These are phyloP conservation scores for Ricordea florida DNA, from an alignment of 92 coral and sea anemone species.

Conservation along the genomic window DNA sequence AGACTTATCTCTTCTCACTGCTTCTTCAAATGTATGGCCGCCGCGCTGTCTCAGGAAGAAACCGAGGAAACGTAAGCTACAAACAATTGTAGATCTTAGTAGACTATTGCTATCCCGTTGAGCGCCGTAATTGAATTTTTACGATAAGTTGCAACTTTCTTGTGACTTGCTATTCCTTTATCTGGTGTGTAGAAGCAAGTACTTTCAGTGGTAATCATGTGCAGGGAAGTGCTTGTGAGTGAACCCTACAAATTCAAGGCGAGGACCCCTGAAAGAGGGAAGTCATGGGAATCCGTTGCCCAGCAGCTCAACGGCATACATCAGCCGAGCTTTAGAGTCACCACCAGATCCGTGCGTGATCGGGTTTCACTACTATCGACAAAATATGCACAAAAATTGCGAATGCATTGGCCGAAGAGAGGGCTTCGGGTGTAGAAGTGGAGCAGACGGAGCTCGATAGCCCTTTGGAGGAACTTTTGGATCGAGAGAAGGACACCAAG, in stretches of 20 bases:
- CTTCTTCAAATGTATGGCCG: too few species aligned
- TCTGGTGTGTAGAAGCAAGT: not conserved
- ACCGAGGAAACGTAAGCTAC: too few species aligned
- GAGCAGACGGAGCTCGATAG: conserved; percentile 39
- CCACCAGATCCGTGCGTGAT: conserved; percentile 42
- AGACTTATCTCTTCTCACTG: too few species aligned
- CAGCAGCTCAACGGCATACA: not conserved
- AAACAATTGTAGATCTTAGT: too few species aligned
- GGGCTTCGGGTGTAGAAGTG: conserved; percentile 25
- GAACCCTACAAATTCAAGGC: conserved; percentile 4
- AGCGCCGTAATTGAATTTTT: too few species aligned
- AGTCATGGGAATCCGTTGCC: conserved; percentile 15
- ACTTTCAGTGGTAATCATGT: conserved; percentile 18
- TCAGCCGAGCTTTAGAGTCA: conserved; percentile 22
- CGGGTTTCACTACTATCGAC: conserved; percentile 24
- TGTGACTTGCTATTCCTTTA: not conserved
- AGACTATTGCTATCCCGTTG: too few species aligned
- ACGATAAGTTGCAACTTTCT: too few species aligned
- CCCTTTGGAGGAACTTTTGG: conserved; percentile 36
- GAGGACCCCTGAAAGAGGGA: conserved; percentile 7
- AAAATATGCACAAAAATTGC: conserved; percentile 15
- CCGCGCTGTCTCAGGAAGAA: too few species aligned
- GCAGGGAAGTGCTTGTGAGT: not conserved
- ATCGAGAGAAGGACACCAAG: conserved; percentile 22
- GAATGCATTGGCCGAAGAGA: conserved; percentile 37